Evolutionary conservation across 2,113 vertebrate species (phyloP).

Genomic region (Alethe diademata): DNA sequence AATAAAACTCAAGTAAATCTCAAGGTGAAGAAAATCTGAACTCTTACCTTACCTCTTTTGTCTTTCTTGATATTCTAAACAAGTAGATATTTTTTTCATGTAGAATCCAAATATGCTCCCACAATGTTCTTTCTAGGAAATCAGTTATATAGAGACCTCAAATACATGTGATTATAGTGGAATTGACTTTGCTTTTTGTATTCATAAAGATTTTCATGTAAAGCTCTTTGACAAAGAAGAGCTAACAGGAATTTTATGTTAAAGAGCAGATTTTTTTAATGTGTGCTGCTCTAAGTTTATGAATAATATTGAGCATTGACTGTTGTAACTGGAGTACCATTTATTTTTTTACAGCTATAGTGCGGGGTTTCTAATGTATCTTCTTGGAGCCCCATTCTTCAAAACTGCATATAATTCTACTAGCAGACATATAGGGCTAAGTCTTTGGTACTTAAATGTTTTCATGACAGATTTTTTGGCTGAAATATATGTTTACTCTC

Average conservation of each 20-base stretch:
- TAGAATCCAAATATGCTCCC: constrained; percentile 5
- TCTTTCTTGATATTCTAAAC: constrained; percentile 40
- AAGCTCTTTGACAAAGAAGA: not conserved
- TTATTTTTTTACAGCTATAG: not conserved
- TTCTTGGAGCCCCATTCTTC: not conserved
- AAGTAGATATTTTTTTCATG: constrained; percentile 27
- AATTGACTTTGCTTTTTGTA: not conserved
- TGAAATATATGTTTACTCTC: not conserved
- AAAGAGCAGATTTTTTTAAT: not conserved
- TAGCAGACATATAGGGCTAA: not conserved
- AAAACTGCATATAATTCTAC: not conserved
- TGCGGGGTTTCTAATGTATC: not conserved
- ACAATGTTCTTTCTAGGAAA: constrained; percentile 36
- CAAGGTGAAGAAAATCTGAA: constrained; percentile 64
- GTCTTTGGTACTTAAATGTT: not conserved
- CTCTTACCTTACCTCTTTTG: constrained; percentile 13
- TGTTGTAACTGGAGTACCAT: not conserved
- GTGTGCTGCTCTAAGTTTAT: not conserved
- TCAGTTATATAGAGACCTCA: not conserved
- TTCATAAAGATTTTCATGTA: not conserved
- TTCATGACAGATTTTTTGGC: not conserved
- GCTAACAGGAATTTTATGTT: not conserved
- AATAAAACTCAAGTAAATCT: constrained; percentile 67
- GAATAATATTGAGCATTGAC: not conserved
- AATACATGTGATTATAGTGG: not conserved